Evolutionary conservation across 1,140 invertebrate genomes (phyloP).

Genomic region (Drosophila chauvacae): DNA sequence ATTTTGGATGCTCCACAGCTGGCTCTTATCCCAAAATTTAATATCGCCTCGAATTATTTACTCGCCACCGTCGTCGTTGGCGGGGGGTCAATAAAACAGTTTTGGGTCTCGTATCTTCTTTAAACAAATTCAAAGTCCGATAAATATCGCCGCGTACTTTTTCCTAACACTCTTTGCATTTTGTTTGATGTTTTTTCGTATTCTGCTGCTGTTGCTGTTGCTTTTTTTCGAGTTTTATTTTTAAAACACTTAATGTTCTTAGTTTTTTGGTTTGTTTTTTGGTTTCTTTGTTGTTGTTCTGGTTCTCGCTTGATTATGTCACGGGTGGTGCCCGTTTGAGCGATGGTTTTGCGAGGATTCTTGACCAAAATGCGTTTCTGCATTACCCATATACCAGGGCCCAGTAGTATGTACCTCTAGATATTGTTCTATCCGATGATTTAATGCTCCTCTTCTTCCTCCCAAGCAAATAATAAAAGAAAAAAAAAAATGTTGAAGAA

Average conservation of each 20-base stretch:
- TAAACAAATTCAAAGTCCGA: constrained; percentile 31
- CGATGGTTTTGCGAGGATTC: neutral
- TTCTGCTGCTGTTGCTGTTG: constrained; percentile 35
- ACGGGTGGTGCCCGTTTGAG: constrained; percentile 46
- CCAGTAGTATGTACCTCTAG: constrained; percentile 36
- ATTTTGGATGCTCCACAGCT: constrained; percentile 34
- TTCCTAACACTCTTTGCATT: constrained; percentile 41
- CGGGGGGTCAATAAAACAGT: constrained; percentile 49
- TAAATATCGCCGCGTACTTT: constrained; percentile 25
- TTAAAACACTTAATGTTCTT: constrained; percentile 78
- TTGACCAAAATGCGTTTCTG: constrained; percentile 32
- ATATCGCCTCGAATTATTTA: constrained; percentile 36
- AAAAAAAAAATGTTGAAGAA: constrained; percentile 19
- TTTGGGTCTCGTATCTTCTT: constrained; percentile 31
- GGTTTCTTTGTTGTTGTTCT: neutral
- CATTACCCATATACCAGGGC: constrained; percentile 15
- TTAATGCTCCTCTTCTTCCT: constrained; percentile 29
- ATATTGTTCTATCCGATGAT: constrained; percentile 32
- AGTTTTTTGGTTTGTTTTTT: constrained; percentile 33
- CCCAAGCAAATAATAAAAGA: constrained; percentile 30
- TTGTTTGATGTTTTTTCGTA: constrained; percentile 65
- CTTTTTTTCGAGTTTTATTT: constrained; percentile 72
- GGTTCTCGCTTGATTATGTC: constrained; percentile 66
- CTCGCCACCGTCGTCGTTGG: constrained; percentile 24
- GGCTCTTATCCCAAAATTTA: constrained; percentile 24